phyloP scores from a whole-genome alignment of 2,113 vertebrate species.

The Gracilinanus agilis region DNA sequence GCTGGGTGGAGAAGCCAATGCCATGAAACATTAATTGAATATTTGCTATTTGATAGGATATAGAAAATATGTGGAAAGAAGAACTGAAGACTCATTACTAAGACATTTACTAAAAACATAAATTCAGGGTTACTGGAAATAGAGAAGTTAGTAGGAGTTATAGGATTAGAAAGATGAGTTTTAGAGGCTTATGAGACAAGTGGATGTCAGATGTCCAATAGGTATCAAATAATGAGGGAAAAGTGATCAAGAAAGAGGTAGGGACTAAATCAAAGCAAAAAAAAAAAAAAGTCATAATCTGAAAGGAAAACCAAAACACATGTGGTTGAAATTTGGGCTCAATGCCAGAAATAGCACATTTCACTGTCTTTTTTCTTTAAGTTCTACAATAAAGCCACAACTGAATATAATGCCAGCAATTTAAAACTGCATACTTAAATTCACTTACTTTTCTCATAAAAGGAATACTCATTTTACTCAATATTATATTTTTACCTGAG shows the following conservation, averaged over 20 bases:
- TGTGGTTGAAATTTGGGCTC: not conserved
- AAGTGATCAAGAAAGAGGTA: not conserved
- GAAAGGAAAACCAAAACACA: not conserved
- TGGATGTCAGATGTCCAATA: not conserved
- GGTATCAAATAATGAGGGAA: not conserved
- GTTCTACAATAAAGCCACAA: not conserved
- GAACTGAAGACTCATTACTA: slow-evolving; percentile 28
- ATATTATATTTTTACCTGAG: slow-evolving; percentile 21
- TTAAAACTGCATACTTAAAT: not conserved
- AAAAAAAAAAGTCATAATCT: not conserved
- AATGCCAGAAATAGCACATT: not conserved
- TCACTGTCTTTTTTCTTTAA: not conserved
- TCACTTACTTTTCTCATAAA: slow-evolving; percentile 36
- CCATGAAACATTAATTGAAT: not conserved
- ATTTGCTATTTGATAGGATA: not conserved
- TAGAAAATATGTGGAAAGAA: slow-evolving; percentile 7
- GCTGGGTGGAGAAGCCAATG: not conserved
- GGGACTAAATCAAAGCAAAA: not conserved
- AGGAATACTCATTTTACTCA: slow-evolving; percentile 24
- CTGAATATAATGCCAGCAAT: not conserved
- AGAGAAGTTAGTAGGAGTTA: not conserved
- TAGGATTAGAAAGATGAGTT: not conserved
- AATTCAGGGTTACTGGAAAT: not conserved
- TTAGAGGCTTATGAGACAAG: not conserved
- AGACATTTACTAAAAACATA: too few species aligned